Percentiles rank a stretch among this genome's conserved stretches.
Conservation (phyloP, 2,113 vertebrate species). For the Nettapus auritus region DNA sequence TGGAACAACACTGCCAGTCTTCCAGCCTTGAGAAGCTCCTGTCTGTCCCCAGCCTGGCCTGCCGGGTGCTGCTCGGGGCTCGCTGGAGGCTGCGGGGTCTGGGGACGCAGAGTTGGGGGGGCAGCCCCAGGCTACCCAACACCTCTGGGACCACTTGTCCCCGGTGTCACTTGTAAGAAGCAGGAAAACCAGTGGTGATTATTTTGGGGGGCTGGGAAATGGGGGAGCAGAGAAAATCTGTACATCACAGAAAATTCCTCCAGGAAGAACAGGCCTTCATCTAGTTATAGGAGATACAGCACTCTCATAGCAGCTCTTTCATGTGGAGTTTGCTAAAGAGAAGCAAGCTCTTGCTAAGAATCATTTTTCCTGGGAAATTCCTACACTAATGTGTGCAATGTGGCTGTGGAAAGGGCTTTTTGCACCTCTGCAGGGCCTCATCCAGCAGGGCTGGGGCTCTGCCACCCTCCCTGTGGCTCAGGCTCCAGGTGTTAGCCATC, state of each 20-base stretch:
- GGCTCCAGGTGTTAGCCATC: not conserved
- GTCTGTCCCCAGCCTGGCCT: not conserved
- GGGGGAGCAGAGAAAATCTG: not conserved
- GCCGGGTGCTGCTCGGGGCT: not conserved
- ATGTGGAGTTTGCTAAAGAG: not conserved
- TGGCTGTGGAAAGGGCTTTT: not conserved
- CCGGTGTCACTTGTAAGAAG: rapidly evolving
- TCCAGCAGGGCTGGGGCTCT: slow-evolving; percentile 4
- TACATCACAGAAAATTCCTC: not conserved
- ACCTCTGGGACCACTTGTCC: not conserved
- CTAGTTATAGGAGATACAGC: not conserved
- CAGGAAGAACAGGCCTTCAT: not conserved
- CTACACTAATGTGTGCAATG: slow-evolving; percentile 11
- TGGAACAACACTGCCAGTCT: slow-evolving; percentile 71
- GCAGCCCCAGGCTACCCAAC: not conserved
- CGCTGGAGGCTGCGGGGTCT: rapidly evolving
- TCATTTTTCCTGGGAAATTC: slow-evolving; percentile 11
- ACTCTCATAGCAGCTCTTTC: not conserved
- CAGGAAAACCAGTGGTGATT: not conserved
- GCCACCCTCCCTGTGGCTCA: not conserved
- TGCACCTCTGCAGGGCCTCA: not conserved
- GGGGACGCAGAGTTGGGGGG: rapidly evolving
- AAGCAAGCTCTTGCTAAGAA: slow-evolving; percentile 17
- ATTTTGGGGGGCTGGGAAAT: too few species aligned
- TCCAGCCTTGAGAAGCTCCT: not conserved